Evolutionary conservation across 92 coral and sea anemone species (phyloP), one percentile per base, ranked within the genome.

Genomic region (Montipora capitata): DNA sequence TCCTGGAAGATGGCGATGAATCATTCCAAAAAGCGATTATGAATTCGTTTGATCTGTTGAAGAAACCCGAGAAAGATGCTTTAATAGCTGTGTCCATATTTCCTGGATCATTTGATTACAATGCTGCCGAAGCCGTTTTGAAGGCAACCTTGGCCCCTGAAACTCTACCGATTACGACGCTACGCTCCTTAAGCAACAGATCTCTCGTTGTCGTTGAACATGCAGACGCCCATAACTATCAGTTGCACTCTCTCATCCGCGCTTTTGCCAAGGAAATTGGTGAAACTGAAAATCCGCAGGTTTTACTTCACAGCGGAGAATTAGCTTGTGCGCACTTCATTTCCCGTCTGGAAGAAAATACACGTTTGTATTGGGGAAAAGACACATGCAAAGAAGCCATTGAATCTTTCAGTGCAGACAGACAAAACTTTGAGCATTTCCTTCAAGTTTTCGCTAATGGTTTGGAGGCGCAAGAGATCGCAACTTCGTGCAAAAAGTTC

Each of bases 331-430:
- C 59, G 20, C 79, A 87, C 57, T 87, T 80, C 43, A 40, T 79
- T 40, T 56, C 59, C 45, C 10, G 76, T 17, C 27, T 87, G 7
- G 64, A 27, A 43, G 17, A 42, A 1, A 68, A 78, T 41, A 54
- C 85, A 13, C 17, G 11, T 4, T 48, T 48, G 4, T 10, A 72
- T 43, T 88, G 91, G 91, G 42, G 69, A 20, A 80, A 73, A 11
- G 87, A 88, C 77, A 72, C 56, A 57, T 88, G 91, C 87, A 81
- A 81, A 66, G n/a, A 64, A 57, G 49, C 87, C 27, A 11, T 88
- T 8, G 49, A 73, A 17, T 15, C 54, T 44, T 88, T 81, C 54
- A 65, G 13, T 20, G 57, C 49, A 15, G 75, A 88, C 77, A 73
- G 87, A 35, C 65, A 65, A 18, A 83, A 88, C 41, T 77, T 81